Evolutionary conservation across 2,888 invertebrate genomes (phyloP).

Genomic region (Steinernema hermaphroditum): DNA sequence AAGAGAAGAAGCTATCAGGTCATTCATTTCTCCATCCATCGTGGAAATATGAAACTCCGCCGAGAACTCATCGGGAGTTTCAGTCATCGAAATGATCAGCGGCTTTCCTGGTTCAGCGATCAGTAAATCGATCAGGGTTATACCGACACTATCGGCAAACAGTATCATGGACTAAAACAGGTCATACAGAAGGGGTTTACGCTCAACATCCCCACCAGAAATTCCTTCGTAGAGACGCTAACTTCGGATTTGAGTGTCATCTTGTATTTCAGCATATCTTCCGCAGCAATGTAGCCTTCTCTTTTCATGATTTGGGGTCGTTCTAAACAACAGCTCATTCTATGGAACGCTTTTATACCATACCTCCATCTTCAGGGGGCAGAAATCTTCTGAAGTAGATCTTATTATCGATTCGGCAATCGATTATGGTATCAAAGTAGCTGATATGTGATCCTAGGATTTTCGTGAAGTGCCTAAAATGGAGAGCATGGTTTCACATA

Average conservation of each 20-base stretch:
- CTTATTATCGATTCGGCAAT: background rate
- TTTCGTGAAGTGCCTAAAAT: background rate
- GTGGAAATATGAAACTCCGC: slow-evolving; percentile 1
- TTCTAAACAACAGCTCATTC: background rate
- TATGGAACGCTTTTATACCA: background rate
- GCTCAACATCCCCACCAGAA: background rate
- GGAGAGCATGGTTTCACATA: background rate
- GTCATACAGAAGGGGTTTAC: background rate
- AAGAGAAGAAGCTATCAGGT: background rate
- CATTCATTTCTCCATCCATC: background rate
- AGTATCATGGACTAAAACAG: background rate
- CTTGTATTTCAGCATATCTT: background rate
- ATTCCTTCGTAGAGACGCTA: background rate
- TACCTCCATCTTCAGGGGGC: slow-evolving; percentile 6
- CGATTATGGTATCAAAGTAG: background rate
- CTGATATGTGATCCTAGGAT: background rate
- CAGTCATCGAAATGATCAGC: background rate
- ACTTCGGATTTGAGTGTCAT: background rate
- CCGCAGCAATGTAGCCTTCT: background rate
- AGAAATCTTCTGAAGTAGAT: slow-evolving; percentile 1
- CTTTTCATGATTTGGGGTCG: background rate
- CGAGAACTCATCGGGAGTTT: background rate
- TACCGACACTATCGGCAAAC: background rate
- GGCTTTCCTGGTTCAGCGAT: slow-evolving; percentile 9
- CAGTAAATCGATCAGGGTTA: background rate